Base-by-base conservation (phyloP, 1,140 invertebrate species). In the Popillia japonica region DNA sequence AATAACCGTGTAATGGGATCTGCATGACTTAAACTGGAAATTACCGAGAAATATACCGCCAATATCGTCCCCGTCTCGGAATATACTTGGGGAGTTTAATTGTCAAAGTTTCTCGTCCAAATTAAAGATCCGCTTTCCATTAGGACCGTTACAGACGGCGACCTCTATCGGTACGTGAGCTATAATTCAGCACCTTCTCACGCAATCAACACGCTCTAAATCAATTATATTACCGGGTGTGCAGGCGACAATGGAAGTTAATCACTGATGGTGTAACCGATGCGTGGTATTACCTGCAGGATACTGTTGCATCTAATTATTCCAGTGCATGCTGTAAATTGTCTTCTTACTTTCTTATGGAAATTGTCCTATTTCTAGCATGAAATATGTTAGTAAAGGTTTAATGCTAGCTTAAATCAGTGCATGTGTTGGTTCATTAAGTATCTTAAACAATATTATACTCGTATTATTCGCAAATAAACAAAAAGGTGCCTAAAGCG, bases 51-150 rank as follows among this genome's bases (percentile, higher is more conserved):
- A 20, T 68, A 11, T 68, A 68, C 61, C 22, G 61, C 61, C 61
- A 68, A 68, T 68, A 68, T 34, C 61, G 22, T 27, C 61, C 27
- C 61, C 8, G 20, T 34, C 27, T 68, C 8, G 61, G 27, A 11
- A 27, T 68, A 68, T 14, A 34, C 61, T 68, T 23, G 20, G 17
- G 61, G 11, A 68, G 61, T 22, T 68, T 68, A 68, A 68, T 68
- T 68, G 61, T 68, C 61, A 68, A 68, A 68, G 61, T 68, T 68
- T 34, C 27, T 68, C 61, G 6, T 68, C 27, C 22, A 23, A 68
- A 22, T 68, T 68, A 68, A 68, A 68, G 61, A 68, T 68, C 61
- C 61, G 61, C 27, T 68, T 68, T 23, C 61, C 61, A 68, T 68
- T 68, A 68, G 22, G 61, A 8, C 61, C 22, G 61, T 34, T 68